Evolutionary conservation across 2,797 vertebrate genomes (phyloP).

Genomic region (Cyprinella venusta): DNA sequence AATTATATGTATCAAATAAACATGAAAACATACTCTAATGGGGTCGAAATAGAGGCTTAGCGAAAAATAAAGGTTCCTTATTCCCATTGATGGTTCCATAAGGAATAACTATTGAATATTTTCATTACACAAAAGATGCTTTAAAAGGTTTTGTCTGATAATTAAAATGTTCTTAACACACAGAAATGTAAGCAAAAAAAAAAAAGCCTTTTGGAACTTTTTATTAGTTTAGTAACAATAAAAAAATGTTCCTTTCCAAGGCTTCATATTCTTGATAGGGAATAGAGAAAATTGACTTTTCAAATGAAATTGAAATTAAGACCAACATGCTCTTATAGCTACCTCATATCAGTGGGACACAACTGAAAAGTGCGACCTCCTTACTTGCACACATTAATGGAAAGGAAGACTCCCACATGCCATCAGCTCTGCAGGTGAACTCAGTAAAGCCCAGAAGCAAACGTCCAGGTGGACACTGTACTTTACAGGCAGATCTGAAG

Average conservation of each 20-base stretch:
- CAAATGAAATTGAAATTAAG: not conserved
- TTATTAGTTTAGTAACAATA: not conserved
- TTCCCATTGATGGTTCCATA: not conserved
- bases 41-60: not conserved
- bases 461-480: constrained; percentile 48
- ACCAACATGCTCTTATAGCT: not conserved
- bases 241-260: not conserved
- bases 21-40: not conserved
- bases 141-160: not conserved
- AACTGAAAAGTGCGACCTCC: not conserved
- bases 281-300: not conserved
- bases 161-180: not conserved
- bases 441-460: constrained; percentile 46
- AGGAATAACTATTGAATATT: not conserved
- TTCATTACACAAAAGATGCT: not conserved
- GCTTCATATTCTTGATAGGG: not conserved
- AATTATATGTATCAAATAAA: not conserved
- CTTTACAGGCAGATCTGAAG: constrained; percentile 27
- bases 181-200: not conserved
- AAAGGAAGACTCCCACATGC: constrained; percentile 44
- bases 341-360: not conserved
- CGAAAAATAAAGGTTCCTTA: not conserved
- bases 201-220: not conserved
- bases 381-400: constrained; percentile 54
- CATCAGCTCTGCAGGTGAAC: constrained; percentile 33